phyloP scores from a whole-genome alignment of 2,888 invertebrate genomes.

The Aphelenchoides bicaudatus region DNA sequence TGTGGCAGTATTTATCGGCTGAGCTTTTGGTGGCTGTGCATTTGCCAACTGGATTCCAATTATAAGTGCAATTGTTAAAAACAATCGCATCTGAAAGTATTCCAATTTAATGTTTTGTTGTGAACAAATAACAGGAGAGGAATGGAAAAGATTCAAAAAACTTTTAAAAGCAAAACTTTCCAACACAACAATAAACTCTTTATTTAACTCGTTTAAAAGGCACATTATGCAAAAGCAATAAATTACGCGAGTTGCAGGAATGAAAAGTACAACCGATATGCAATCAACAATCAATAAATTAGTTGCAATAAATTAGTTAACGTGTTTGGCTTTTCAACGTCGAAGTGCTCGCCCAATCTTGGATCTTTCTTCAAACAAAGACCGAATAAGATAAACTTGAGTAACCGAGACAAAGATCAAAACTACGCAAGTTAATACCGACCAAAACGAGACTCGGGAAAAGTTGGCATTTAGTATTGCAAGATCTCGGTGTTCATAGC shows the following conservation, averaged over 20 bases:
- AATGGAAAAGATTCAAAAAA: not conserved
- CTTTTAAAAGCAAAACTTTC: not conserved
- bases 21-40: not conserved
- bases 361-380: conserved; percentile 72
- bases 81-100: too few relatives aligned
- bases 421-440: conserved; percentile 71
- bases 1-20: conserved; percentile 2
- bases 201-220: not conserved
- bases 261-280: conserved; percentile 14
- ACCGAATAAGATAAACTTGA: conserved; percentile 74
- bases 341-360: conserved; percentile 55
- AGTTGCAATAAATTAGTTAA: conserved; percentile 6
- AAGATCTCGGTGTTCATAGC: conserved; percentile 76
- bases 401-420: conserved; percentile 73
- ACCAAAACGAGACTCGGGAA: conserved; percentile 77
- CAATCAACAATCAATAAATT: conserved; percentile 13
- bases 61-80: too few relatives aligned
- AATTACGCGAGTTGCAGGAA: not conserved
- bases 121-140: conserved; percentile 13
- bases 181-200: not conserved
- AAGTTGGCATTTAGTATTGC: conserved; percentile 78
- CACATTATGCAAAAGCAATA: not conserved
- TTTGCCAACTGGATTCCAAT: too few relatives aligned
- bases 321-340: conserved; percentile 15
- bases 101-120: too few relatives aligned